A percentile compares a stretch with the other conserved stretches of the same genome.
These are phyloP conservation scores for Isichthys henryi DNA, from an alignment of 2,113 vertebrate species.

Conservation along the genomic window DNA sequence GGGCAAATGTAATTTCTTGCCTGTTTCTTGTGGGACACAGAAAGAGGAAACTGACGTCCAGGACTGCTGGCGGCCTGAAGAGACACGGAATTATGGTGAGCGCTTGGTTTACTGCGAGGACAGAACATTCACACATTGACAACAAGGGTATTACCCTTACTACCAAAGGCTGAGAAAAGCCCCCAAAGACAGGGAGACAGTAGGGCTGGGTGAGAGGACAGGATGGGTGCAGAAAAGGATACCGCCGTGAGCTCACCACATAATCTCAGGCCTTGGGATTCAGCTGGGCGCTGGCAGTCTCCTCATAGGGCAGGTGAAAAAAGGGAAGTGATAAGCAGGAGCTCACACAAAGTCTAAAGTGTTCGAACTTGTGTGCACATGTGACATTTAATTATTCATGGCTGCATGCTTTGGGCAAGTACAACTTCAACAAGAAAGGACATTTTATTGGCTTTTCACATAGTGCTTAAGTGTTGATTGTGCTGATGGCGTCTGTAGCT, in stretches of 20 bases:
- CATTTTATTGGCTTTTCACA: background rate
- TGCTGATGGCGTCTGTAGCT: background rate
- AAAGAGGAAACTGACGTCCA: conserved; percentile 72
- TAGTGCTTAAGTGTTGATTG: background rate
- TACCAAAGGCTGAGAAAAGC: background rate
- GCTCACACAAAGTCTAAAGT: background rate
- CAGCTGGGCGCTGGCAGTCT: background rate
- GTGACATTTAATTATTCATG: background rate
- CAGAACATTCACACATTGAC: background rate
- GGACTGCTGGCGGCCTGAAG: conserved; percentile 69
- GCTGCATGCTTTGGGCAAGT: background rate
- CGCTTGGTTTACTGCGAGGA: background rate
- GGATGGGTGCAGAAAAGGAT: background rate
- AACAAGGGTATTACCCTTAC: background rate
- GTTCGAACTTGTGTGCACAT: background rate
- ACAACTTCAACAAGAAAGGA: background rate
- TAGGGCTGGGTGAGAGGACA: background rate
- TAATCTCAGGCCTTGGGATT: background rate
- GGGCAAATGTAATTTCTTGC: conserved; percentile 43
- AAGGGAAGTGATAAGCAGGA: background rate
- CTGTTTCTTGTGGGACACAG: conserved; percentile 63
- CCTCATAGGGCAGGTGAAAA: background rate
- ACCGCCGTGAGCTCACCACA: background rate
- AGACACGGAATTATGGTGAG: conserved; percentile 12
- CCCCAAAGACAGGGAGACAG: background rate